Evolutionary conservation across 2,797 vertebrate genomes (phyloP), one percentile per base, ranked within the genome.

Genomic region (Geotrypetes seraphini): DNA sequence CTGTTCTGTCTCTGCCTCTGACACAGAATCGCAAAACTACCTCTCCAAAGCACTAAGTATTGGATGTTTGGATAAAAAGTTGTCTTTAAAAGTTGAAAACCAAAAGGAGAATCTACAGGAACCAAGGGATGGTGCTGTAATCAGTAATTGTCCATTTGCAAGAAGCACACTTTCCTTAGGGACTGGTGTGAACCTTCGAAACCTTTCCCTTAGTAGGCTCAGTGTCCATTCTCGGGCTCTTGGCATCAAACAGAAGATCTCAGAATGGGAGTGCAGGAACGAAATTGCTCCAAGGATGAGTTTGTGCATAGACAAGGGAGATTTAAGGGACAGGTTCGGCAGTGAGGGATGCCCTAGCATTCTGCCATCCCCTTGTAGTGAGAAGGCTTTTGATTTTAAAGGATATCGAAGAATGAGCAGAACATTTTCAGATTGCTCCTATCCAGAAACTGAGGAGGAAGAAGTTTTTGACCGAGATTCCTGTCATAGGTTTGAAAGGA

Each of bases 371-470:
- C 91, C 96, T 32, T 94, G 92, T 60, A 90, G 89, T 0, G 94
- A 97, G 42, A 95, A 93, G 69, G 84, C 89, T 0, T 96, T 97
- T 22, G 93, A 97, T 63, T 92, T 96, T 54, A 96, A 90, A 75
- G 86, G 84, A 36, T 71, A 84, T 53, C 87, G 90, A 66, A 96
- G 93, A 63, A 97, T 93, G 91, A 97, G 93, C 75, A 87, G 87
- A 23, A 93, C 96, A 1, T 96, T 96, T 78, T 97, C 94, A 0
- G 94, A 97, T 75, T 96, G 93, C 52, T 96, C 91, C 46, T 96
- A 91, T 66, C 88, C 91, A 0, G 92, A 90, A 71, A 92, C 86
- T 0, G 92, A 95, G 73, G 94, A 96, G 62, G 96, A 96, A 19
- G 76, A 82, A 27, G 58, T 66, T 25, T 71, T 75, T n/a, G 87